phyloP scores from a whole-genome alignment of 2,113 vertebrate genomes.

The Budorcas taxicolor region DNA sequence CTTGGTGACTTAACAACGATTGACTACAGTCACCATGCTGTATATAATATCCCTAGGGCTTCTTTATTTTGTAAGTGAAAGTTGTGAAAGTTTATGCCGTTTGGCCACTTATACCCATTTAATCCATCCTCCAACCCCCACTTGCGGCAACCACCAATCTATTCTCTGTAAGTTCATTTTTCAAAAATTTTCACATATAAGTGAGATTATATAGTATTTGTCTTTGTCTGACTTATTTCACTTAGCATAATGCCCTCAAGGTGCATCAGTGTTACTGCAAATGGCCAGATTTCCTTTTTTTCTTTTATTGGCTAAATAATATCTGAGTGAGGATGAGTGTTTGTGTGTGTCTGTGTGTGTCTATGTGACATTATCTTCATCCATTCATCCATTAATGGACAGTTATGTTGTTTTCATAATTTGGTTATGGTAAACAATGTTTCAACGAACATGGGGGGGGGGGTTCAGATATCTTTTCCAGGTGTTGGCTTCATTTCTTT shows the following conservation, averaged over 20 bases:
- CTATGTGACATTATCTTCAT: too few species aligned
- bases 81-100: not conserved
- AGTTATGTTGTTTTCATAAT: too few species aligned
- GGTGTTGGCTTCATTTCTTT: not conserved
- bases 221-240: not conserved
- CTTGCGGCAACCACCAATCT: not conserved
- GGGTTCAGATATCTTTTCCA: not conserved
- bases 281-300: not conserved
- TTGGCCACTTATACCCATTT: not conserved
- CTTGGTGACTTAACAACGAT: not conserved
- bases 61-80: not conserved
- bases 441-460: too few species aligned
- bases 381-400: too few species aligned
- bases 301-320: not conserved
- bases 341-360: too few species aligned
- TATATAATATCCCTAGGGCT: not conserved
- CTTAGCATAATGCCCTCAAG: not conserved
- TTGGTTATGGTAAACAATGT: too few species aligned
- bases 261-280: not conserved
- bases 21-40: not conserved
- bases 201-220: not conserved
- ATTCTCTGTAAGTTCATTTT: not conserved
- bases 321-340: too few species aligned
- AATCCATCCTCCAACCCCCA: not conserved
- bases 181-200: not conserved